Conservation (phyloP, 1,140 invertebrate genomes). For the Idris sp. region DNA sequence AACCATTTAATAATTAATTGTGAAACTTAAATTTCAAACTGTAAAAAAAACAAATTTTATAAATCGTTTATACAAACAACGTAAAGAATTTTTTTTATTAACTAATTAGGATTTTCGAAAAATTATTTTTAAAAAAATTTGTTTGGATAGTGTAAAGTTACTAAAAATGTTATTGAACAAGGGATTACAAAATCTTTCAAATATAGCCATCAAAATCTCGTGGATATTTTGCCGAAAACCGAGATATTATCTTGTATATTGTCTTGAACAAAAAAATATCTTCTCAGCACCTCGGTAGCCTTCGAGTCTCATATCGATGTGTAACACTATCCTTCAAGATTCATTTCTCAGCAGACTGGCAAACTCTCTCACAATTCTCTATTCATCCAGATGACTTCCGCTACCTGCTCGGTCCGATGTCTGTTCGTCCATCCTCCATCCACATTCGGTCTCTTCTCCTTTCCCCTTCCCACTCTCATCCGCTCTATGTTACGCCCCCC, state of each 20-base stretch:
- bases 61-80: too few relatives aligned
- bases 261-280: slow-evolving; percentile 30
- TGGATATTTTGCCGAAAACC: slow-evolving; percentile 12
- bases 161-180: slow-evolving; percentile 4
- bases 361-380: slow-evolving; percentile 68
- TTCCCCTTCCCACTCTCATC: slow-evolving; percentile 54
- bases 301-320: slow-evolving; percentile 56
- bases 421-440: slow-evolving; percentile 61
- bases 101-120: too few relatives aligned
- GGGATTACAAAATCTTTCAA: slow-evolving; percentile 32
- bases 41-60: too few relatives aligned
- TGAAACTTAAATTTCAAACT: too few relatives aligned
- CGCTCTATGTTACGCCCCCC: slow-evolving; percentile 74
- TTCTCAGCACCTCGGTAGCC: slow-evolving; percentile 24
- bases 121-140: too few relatives aligned
- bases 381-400: slow-evolving; percentile 74
- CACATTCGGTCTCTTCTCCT: slow-evolving; percentile 53
- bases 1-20: too few relatives aligned
- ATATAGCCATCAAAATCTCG: slow-evolving; percentile 28
- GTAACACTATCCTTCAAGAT: slow-evolving; percentile 72
- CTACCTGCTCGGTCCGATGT: slow-evolving; percentile 70
- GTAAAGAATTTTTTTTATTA: too few relatives aligned
- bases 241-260: slow-evolving; percentile 28
- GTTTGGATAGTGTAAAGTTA: too few relatives aligned
- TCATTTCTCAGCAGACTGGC: slow-evolving; percentile 74